These are phyloP conservation scores for Drosophila tani DNA, from an alignment of 1,140 invertebrate genomes.

Conservation along the genomic window DNA sequence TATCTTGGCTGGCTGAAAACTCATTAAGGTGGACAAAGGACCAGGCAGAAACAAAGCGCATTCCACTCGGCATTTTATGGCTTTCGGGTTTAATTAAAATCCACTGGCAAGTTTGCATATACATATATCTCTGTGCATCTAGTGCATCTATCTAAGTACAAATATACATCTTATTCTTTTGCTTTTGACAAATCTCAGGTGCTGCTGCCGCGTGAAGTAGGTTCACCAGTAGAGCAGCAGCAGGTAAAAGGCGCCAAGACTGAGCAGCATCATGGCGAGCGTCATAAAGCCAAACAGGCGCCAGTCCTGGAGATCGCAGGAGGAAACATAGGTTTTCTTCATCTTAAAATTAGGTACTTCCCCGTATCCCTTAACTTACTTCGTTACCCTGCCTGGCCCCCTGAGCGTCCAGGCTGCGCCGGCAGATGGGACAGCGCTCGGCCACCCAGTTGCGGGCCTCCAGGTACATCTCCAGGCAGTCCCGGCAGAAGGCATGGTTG, in stretches of 20 bases:
- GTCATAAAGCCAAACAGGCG: slow-evolving; percentile 21
- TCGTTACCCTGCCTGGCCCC: not conserved
- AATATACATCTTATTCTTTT: slow-evolving; percentile 24
- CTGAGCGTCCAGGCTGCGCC: slow-evolving; percentile 16
- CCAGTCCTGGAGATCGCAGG: slow-evolving; percentile 23
- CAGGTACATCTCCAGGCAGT: slow-evolving; percentile 41
- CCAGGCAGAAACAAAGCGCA: slow-evolving; percentile 36
- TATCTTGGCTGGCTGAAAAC: slow-evolving; percentile 36
- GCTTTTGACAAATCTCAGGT: not conserved
- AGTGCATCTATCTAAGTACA: slow-evolving; percentile 19
- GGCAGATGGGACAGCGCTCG: slow-evolving; percentile 54
- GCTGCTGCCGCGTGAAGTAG: not conserved
- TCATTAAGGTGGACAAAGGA: slow-evolving; percentile 66
- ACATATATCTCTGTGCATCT: slow-evolving; percentile 4
- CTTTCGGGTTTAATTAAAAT: slow-evolving; percentile 60
- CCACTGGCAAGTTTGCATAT: slow-evolving; percentile 39
- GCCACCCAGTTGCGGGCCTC: slow-evolving; percentile 59
- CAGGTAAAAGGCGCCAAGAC: slow-evolving; percentile 55
- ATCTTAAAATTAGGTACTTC: not conserved
- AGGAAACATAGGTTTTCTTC: not conserved
- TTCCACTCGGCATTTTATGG: slow-evolving; percentile 51
- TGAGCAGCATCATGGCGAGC: slow-evolving; percentile 29
- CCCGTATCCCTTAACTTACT: not conserved
- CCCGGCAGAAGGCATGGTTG: slow-evolving; percentile 55
- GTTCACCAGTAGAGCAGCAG: slow-evolving; percentile 59